A percentile compares a stretch with the other conserved stretches of the same genome.
Conservation (phyloP, 2,113 vertebrate species). For the Columba janthina region DNA sequence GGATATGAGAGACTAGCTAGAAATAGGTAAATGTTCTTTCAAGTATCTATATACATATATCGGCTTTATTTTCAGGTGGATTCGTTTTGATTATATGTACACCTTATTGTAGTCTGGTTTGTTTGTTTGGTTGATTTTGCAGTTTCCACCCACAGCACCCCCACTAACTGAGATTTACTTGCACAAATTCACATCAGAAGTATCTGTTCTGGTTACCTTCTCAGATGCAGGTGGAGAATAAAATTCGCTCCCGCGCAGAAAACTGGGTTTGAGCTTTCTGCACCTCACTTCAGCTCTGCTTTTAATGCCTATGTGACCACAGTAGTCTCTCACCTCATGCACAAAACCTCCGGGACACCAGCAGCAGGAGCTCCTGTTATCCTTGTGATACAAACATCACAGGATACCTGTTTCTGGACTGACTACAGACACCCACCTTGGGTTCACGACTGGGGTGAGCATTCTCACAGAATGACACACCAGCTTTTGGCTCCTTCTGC, state of each 20-base stretch:
- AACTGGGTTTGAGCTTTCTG: background rate
- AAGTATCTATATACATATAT: background rate
- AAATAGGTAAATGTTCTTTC: background rate
- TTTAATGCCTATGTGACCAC: background rate
- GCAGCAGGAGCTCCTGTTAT: background rate
- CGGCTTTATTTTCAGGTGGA: background rate
- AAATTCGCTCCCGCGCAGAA: background rate
- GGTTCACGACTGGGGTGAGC: background rate
- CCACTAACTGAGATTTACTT: background rate
- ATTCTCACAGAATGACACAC: background rate
- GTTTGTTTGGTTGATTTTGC: background rate
- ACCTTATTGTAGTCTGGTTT: background rate
- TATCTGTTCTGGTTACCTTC: background rate
- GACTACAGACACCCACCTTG: fast-evolving
- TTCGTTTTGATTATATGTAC: background rate
- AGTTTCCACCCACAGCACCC: background rate
- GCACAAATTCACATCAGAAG: background rate
- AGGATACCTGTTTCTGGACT: background rate
- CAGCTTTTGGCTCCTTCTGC: background rate
- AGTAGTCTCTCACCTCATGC: background rate
- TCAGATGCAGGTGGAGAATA: background rate
- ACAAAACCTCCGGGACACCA: background rate
- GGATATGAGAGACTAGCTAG: background rate
- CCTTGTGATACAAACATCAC: background rate
- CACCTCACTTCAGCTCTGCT: background rate